Base-by-base conservation (phyloP, 2,888 invertebrate species). In the Nemapogon koenigi region DNA sequence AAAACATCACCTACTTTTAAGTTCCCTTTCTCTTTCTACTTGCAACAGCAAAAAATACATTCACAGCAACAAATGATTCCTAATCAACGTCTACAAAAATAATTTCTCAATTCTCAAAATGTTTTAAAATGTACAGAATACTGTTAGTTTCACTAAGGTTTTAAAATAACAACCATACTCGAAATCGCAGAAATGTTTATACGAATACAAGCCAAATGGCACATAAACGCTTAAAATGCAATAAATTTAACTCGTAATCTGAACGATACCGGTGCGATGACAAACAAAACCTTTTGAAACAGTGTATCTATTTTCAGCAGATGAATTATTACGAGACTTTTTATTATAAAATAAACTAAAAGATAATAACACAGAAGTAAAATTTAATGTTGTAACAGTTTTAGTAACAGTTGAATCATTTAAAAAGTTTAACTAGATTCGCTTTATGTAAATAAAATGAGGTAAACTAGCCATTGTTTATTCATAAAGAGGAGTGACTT, bases 1-100 rank as follows among this genome's bases (percentile, higher is more conserved):
- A 76, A 76, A 78, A 75, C 75, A 75, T 78, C 75, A 75, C 78
- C 78, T 66, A 78, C 76, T 76, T 78, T 75, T 76, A 73, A 67
- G 69, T 67, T 69, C 61, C 75, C 76, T 78, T 76, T 78, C 78
- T 78, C 75, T 76, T 76, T 76, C 76, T 73, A 73, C 22, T 22
- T 22, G 6, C 10, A 22, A 22, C 10, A 22, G 10, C 10, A 22
- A 7, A 10, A 22, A 6, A 22, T 22, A 22, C 10, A 22, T 22
- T 22, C 6, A 22, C 6, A 7, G 10, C 10, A 22, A 22, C 22
- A 22, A 7, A 22, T 22, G 10, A 22, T 22, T 22, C 28, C 6
- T n/a, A 28, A 28, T 10, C 28, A 28, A 28, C 11, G 7, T 10
- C 28, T 8, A 6, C 6, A 22, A 22, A 22, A 22, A 7, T 22